These are phyloP conservation scores for Drosophila suzukii DNA, from an alignment of 1,140 invertebrate genomes.

Conservation along the genomic window DNA sequence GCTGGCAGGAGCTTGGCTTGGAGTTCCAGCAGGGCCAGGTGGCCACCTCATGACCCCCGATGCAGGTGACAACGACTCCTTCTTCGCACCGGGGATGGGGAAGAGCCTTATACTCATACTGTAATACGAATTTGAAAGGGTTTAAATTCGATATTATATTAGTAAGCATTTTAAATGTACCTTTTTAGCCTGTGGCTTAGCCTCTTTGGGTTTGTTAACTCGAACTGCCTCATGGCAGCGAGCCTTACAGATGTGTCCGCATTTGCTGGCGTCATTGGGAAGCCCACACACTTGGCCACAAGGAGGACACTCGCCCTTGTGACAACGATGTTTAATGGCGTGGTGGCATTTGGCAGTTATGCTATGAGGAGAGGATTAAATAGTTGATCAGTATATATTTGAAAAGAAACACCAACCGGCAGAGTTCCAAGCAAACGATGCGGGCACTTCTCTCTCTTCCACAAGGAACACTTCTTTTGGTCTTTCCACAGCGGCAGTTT, in stretches of 20 bases:
- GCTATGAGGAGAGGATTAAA: slow-evolving; percentile 76
- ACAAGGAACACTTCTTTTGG: slow-evolving; percentile 93
- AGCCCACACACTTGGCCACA: slow-evolving; percentile 90
- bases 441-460: slow-evolving; percentile 91
- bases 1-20: slow-evolving; percentile 89
- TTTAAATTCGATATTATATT: background rate
- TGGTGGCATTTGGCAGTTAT: slow-evolving; percentile 92
- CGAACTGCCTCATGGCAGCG: slow-evolving; percentile 93
- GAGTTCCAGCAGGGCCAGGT: slow-evolving; percentile 91
- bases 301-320: slow-evolving; percentile 94
- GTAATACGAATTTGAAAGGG: background rate
- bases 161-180: background rate
- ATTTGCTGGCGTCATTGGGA: slow-evolving; percentile 86
- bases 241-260: slow-evolving; percentile 91
- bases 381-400: background rate
- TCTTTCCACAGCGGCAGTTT: slow-evolving; percentile 93
- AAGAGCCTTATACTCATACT: slow-evolving; percentile 88
- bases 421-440: slow-evolving; percentile 90
- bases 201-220: slow-evolving; percentile 78
- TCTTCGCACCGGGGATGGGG: slow-evolving; percentile 90
- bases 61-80: slow-evolving; percentile 90
- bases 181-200: slow-evolving; percentile 37
- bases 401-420: slow-evolving; percentile 76
- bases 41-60: slow-evolving; percentile 92
- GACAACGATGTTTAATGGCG: slow-evolving; percentile 91